Evolutionary conservation across 37 sponge, comb jelly and placozoan genomes (phyloP), one percentile per base, ranked within the genome.

Genomic region (Aphrocallistes beatrix): DNA sequence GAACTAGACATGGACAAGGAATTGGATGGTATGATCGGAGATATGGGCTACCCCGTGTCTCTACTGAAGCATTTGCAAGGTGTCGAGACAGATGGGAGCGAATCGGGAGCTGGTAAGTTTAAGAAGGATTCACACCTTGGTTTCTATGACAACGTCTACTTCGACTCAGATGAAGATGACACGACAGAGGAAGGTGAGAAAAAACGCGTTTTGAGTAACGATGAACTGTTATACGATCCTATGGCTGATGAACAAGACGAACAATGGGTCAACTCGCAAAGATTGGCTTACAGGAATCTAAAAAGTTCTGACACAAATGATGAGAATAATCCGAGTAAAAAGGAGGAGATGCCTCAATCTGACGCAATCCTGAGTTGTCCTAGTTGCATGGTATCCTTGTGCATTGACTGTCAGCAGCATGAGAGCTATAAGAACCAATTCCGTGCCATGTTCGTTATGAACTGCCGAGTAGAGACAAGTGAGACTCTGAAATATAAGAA

Each of bases 181-280:
- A 23, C 32, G 3, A 37, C 8, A 23, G 83, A 3, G 23, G 17
- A 21, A n/a, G 36, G 13, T n/a, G 36, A 30, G 81, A 36, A 38
- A 36, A 36, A 81, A 3, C 86, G 81, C 36, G 49, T 86, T 36
- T 81, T 93, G 51, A 86, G 91, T 23, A 92, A 96, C 39, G 96
- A 96, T 38, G 96, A 96, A 50, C 88, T 96, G 81, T 92, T 96
- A 23, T 96, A 96, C 89, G 96, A 96, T 48, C 96, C 96, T 34
- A 37, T 87, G 23, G 87, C 94, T 88, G 96, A 96, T 83, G 92
- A 96, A 0, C 91, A 94, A 23, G 90, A 96, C 50, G 92, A 93
- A 85, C 81, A 50, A 39, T 96, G 96, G 96, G 90, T 96, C 25
- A 88, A 86, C 34, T 84, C 88, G 37, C 90, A 91, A 81, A 47